These are phyloP conservation scores for Axis porcinus DNA, from an alignment of 2,113 vertebrate genomes.

Conservation along the genomic window DNA sequence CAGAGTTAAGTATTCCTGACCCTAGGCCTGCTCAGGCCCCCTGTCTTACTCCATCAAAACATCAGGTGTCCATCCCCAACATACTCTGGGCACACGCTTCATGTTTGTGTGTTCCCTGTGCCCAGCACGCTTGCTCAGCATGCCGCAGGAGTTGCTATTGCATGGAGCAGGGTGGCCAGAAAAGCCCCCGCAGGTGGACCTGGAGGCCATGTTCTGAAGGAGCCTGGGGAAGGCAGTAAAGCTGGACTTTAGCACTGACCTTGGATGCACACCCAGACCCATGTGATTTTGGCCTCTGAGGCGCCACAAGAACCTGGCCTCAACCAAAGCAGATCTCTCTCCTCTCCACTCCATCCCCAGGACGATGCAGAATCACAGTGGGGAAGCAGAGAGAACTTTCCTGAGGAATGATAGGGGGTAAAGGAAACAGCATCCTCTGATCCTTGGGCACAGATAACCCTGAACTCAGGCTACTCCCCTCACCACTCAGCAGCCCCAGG, in stretches of 20 bases:
- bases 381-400: not conserved
- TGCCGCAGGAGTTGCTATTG: too few species aligned
- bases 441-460: not conserved
- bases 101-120: not conserved
- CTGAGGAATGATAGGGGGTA: fast-evolving
- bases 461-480: not conserved
- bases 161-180: not conserved
- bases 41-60: not conserved
- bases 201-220: not conserved
- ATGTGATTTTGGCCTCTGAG: not conserved
- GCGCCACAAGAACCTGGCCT: not conserved
- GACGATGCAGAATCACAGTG: not conserved
- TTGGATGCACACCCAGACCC: too few species aligned
- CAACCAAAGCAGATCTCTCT: not conserved
- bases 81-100: not conserved
- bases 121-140: too few species aligned
- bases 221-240: not conserved
- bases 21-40: not conserved
- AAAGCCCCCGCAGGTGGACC: not conserved
- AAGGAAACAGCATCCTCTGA: too few species aligned
- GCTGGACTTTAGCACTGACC: not conserved
- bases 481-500: not conserved
- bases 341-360: not conserved
- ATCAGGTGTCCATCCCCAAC: not conserved
- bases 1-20: not conserved